These are phyloP conservation scores for Heterochromis multidens DNA, from an alignment of 2,113 vertebrate genomes.

Conservation along the genomic window DNA sequence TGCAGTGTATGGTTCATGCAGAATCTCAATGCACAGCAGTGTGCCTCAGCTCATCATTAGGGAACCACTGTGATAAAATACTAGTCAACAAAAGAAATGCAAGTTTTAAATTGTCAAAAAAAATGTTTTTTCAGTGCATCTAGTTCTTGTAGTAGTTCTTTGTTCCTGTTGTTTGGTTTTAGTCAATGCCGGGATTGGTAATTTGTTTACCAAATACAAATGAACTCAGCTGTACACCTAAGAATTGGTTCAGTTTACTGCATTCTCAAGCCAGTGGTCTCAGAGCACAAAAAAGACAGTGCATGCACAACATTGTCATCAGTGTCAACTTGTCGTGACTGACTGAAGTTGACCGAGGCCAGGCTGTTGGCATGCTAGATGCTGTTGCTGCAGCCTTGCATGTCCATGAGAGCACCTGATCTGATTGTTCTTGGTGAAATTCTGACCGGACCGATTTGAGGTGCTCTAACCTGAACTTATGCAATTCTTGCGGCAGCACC, in stretches of 20 bases:
- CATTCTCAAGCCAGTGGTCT: rapidly evolving
- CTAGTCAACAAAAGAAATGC: not conserved
- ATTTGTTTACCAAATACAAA: not conserved
- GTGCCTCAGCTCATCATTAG: not conserved
- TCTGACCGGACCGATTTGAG: not conserved
- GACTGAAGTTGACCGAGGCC: not conserved
- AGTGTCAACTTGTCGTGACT: not conserved
- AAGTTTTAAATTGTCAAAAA: not conserved
- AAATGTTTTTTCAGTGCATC: too few species aligned
- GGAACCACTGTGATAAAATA: not conserved
- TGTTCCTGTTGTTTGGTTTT: not conserved
- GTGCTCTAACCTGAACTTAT: not conserved
- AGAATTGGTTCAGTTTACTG: not conserved
- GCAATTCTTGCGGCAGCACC: not conserved
- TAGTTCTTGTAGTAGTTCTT: not conserved
- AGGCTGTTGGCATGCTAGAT: not conserved
- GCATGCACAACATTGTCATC: not conserved
- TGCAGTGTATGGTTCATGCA: not conserved
- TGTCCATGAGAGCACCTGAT: not conserved
- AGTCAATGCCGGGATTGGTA: not conserved
- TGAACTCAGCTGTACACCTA: not conserved
- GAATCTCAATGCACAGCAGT: not conserved
- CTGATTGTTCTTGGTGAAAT: not conserved
- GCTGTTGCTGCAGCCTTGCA: not conserved
- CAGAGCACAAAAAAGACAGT: too few species aligned